Percentiles rank a stretch among this genome's conserved stretches.
Evolutionary conservation across 35 echinoderm and acorn worm species (phyloP).

Genomic region (Chiridota heheva): DNA sequence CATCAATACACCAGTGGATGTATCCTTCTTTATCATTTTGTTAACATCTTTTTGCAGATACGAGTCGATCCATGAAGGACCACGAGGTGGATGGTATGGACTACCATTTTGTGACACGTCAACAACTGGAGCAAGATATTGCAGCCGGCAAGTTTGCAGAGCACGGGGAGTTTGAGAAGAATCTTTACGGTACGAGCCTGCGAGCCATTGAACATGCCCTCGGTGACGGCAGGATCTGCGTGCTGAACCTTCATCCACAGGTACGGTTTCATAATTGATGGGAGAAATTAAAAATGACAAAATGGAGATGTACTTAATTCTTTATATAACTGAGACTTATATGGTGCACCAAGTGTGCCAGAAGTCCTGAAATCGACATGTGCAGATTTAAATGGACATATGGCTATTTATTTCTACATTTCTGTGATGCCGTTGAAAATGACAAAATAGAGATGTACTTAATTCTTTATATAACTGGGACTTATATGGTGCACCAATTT

Average conservation of each 20-base stretch:
- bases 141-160: slow-evolving; percentile 92
- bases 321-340: no score
- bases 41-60: slow-evolving; percentile 52
- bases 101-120: slow-evolving; percentile 83
- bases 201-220: slow-evolving; percentile 76
- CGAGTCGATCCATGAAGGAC: slow-evolving; percentile 74
- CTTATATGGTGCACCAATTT: no score
- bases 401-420: no score
- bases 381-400: no score
- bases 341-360: no score
- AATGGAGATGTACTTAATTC: no score
- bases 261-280: slow-evolving; percentile 36
- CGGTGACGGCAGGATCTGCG: slow-evolving; percentile 63
- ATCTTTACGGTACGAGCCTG: slow-evolving; percentile 89
- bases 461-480: no score
- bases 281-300: no score
- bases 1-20: not conserved
- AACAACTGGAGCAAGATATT: slow-evolving; percentile 91
- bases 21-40: not conserved
- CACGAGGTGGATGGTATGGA: slow-evolving; percentile 88
- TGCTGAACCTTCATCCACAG: slow-evolving; percentile 96
- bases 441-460: no score
- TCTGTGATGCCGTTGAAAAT: no score
- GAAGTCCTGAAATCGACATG: no score
- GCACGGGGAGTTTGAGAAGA: slow-evolving; percentile 88